A percentile compares a stretch with the other conserved stretches of the same genome.
Evolutionary conservation across 1,140 invertebrate genomes (phyloP).

Genomic region (Oreohelix idahoensis): DNA sequence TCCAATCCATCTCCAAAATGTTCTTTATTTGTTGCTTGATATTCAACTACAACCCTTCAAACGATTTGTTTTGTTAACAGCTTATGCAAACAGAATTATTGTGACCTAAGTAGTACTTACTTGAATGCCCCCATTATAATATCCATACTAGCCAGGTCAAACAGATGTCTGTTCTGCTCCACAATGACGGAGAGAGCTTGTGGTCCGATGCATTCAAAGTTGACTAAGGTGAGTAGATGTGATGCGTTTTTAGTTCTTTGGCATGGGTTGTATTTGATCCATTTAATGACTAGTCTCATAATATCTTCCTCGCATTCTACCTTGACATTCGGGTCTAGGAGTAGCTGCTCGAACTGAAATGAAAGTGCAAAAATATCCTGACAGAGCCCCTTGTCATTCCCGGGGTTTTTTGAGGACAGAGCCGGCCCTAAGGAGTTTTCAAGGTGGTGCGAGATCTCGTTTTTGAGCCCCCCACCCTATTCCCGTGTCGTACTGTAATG

Average conservation of each 20-base stretch:
- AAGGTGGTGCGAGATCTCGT: too few relatives aligned
- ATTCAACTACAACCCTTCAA: not conserved
- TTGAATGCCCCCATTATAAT: slow-evolving; percentile 14
- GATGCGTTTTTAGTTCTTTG: not conserved
- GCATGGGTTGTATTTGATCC: slow-evolving; percentile 20
- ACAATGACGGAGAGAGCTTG: not conserved
- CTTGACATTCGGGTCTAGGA: slow-evolving; percentile 7
- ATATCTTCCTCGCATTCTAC: slow-evolving; percentile 5
- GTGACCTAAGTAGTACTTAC: not conserved
- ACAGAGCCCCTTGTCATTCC: too few relatives aligned
- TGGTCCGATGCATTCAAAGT: slow-evolving; percentile 11
- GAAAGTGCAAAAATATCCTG: too few relatives aligned
- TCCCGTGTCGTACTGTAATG: too few relatives aligned
- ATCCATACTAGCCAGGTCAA: not conserved
- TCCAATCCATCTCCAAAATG: too few relatives aligned
- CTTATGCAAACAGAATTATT: not conserved
- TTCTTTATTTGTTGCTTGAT: not conserved
- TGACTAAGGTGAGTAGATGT: not conserved
- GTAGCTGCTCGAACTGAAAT: slow-evolving; percentile 9
- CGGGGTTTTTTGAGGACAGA: too few relatives aligned
- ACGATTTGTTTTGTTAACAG: not conserved
- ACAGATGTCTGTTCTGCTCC: slow-evolving; percentile 20
- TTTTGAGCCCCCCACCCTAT: too few relatives aligned
- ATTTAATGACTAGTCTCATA: slow-evolving; percentile 4
- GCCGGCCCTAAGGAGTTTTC: too few relatives aligned